A percentile compares a stretch with the other conserved stretches of the same genome.
Evolutionary conservation across 2,888 invertebrate genomes (phyloP).

Genomic region (Anticlea derivata): DNA sequence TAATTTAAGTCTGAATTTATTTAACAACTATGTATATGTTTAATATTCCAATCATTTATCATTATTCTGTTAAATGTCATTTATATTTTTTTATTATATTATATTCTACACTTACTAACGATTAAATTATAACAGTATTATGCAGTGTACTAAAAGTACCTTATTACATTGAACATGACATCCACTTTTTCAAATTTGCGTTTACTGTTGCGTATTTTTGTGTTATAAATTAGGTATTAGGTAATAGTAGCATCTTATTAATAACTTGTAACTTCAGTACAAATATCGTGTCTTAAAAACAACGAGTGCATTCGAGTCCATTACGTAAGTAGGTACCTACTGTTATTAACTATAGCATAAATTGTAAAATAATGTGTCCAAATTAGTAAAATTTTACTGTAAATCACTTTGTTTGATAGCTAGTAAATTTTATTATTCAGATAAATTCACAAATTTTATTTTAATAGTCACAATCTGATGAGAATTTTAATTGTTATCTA

Average conservation of each 20-base stretch:
- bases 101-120: not conserved
- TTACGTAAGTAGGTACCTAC: constrained; percentile 16
- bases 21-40: not conserved
- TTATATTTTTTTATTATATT: not conserved
- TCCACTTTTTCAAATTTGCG: no score
- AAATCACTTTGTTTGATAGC: no score
- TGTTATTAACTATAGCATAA: constrained; percentile 1
- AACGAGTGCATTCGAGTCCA: constrained; percentile 44
- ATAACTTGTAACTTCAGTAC: constrained; percentile 45
- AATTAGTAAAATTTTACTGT: constrained; percentile 2
- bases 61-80: not conserved
- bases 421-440: no score
- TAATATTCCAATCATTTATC: not conserved
- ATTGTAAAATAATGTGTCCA: constrained; percentile 8
- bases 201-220: no score
- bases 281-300: constrained; percentile 62
- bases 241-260: constrained; percentile 2
- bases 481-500: no score
- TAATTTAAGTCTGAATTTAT: constrained; percentile 30
- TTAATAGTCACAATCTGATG: no score
- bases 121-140: not conserved
- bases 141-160: no score
- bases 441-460: not conserved
- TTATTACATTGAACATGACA: constrained; percentile 10
- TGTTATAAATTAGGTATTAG: no score